Percentiles rank a stretch among this genome's conserved stretches.
Evolutionary conservation across 2,797 vertebrate species (phyloP).

Genomic region (Ctenosaura bakeri): DNA sequence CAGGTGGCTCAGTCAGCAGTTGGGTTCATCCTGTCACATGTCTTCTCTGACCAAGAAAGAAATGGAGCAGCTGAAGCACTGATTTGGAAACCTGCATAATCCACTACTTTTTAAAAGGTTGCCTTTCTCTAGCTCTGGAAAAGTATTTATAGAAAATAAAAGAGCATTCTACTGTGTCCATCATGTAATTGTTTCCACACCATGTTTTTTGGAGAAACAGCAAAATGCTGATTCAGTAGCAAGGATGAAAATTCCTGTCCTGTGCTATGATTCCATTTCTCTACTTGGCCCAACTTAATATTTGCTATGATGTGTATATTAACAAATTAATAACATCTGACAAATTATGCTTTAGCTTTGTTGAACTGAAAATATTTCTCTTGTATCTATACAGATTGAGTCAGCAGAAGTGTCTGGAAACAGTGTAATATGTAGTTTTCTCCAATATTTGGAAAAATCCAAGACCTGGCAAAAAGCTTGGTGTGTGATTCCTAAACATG

Average conservation of each 20-base stretch:
- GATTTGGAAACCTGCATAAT: background rate
- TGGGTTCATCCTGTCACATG: background rate
- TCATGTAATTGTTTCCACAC: background rate
- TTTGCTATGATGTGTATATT: background rate
- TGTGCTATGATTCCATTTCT: background rate
- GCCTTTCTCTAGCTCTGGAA: background rate
- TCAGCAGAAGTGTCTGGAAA: conserved; percentile 94
- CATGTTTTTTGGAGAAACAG: background rate
- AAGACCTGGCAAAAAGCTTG: conserved; percentile 97
- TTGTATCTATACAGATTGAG: conserved; percentile 86
- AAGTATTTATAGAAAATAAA: background rate
- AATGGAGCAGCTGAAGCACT: background rate
- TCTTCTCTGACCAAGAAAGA: background rate
- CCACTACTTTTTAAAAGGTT: background rate
- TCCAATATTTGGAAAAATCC: conserved; percentile 95
- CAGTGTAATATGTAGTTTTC: conserved; percentile 95
- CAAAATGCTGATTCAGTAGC: background rate
- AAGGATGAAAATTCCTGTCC: background rate
- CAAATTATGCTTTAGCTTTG: background rate
- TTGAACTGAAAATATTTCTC: conserved; percentile 21
- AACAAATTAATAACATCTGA: background rate
- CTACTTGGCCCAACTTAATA: background rate
- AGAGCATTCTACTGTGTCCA: background rate
- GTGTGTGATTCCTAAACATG: conserved; percentile 97
- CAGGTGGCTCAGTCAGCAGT: background rate